Evolutionary conservation across 2,888 invertebrate species (phyloP), one percentile per base, ranked within the genome.

Genomic region (Carcina quercana): DNA sequence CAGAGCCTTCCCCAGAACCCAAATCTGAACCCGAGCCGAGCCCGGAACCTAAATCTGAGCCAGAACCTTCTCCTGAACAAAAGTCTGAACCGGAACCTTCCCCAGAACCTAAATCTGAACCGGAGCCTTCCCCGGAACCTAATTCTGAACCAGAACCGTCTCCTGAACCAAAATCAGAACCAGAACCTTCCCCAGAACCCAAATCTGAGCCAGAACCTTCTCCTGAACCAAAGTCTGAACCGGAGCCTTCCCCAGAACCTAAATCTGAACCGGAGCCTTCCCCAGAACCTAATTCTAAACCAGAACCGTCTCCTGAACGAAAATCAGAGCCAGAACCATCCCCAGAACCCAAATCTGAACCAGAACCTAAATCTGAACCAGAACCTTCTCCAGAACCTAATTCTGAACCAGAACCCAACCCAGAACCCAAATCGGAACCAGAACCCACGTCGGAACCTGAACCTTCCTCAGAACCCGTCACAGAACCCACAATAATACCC

Each of bases 71-170:
- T 35, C 59, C 59, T 4, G 52, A 64, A 44, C 63, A 85, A 0
- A 73, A 84, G 43, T 64, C 59, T 4, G 51, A 61, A 43, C 65
- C 86, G 0, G 76, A 85, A 47, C 68, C 80, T 0, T 50, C 48
- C 12, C 49, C 72, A 0, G 67, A 82, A 50, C 62, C 73, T 0
- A 61, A 63, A 48, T 55, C 75, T 13, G 51, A 53, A 42, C 48
- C 65, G 4, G 53, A 61, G 43, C 60, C 85, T 0, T 55, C 62
- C 40, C 66, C 86, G 0, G 78, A 84, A 42, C 74, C 84, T 0
- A 69, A 75, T 35, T 74, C 86, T 0, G 79, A 85, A 53, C 74
- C 83, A 0, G 67, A 70, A 44, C 73, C 86, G 1, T 31, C 37
- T 8, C 43, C 61, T 28, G 78, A 86, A 59, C 75, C 86, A 2